A percentile compares a stretch with the other conserved stretches of the same genome.
These are phyloP conservation scores for Leucophenga montana DNA, from an alignment of 2,888 invertebrate species.

Conservation along the genomic window DNA sequence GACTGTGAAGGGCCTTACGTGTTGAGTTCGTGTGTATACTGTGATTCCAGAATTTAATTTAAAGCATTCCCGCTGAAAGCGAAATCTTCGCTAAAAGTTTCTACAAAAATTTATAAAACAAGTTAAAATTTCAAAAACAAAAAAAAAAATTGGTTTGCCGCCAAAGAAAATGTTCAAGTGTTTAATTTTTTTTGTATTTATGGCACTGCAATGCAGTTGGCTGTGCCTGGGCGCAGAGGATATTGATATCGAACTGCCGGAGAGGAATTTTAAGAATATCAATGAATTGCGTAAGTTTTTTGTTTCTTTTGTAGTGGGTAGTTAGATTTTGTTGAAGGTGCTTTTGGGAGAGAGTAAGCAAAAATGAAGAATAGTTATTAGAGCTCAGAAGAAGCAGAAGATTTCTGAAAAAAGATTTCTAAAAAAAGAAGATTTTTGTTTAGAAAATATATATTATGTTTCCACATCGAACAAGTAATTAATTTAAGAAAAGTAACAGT, in stretches of 20 bases:
- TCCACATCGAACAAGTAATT: no score
- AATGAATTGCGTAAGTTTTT: slow-evolving; percentile 55
- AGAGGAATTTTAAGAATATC: slow-evolving; percentile 50
- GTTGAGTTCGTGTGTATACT: not conserved
- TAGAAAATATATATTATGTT: no score
- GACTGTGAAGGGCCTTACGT: slow-evolving; percentile 46
- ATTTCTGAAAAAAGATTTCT: no score
- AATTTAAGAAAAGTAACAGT: no score
- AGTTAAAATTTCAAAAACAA: slow-evolving; percentile 15
- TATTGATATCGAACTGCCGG: slow-evolving; percentile 41
- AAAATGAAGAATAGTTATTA: no score
- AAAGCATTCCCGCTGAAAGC: not conserved
- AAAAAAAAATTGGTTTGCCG: not conserved
- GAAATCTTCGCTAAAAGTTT: not conserved
- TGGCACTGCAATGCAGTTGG: no score
- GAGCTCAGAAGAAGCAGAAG: no score
- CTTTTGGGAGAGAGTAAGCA: no score
- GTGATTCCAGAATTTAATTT: not conserved
- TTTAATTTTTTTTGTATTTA: not conserved
- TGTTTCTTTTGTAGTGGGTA: no score
- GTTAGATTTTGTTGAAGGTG: no score
- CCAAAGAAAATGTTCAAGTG: slow-evolving; percentile 9
- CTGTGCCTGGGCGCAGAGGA: slow-evolving; percentile 27
- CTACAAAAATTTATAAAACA: slow-evolving; percentile 37
- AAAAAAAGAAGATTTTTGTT: no score